These are phyloP conservation scores for Papilio polytes DNA, from an alignment of 1,140 invertebrate genomes.

Conservation along the genomic window DNA sequence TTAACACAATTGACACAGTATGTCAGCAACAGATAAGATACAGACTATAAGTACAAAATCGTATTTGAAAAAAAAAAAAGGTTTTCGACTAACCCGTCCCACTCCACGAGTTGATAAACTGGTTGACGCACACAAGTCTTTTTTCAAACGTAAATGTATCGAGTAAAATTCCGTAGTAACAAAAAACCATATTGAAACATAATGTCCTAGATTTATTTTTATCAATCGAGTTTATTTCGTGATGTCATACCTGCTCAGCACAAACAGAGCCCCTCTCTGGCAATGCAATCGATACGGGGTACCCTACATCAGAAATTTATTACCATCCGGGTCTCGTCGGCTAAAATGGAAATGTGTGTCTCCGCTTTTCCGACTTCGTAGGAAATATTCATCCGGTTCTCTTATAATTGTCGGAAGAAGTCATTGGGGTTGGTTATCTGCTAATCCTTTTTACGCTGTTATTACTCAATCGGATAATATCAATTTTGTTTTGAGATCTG, in stretches of 20 bases:
- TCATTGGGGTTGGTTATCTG: slow-evolving; percentile 13
- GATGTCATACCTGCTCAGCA: slow-evolving; percentile 69
- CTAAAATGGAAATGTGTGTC: slow-evolving; percentile 63
- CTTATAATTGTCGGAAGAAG: slow-evolving; percentile 3
- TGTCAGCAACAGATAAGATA: background rate
- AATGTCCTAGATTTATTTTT: background rate
- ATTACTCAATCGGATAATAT: background rate
- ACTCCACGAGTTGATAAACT: background rate
- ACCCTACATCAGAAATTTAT: slow-evolving; percentile 77
- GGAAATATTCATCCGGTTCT: slow-evolving; percentile 25
- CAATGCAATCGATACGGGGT: slow-evolving; percentile 68
- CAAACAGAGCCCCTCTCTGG: slow-evolving; percentile 65
- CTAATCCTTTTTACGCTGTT: background rate
- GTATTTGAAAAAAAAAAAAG: too few species aligned
- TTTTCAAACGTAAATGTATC: background rate
- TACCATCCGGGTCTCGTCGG: slow-evolving; percentile 57
- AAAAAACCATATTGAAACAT: background rate
- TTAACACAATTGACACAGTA: background rate
- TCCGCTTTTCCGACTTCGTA: slow-evolving; percentile 24
- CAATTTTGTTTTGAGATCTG: too few species aligned
- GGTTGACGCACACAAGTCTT: too few species aligned
- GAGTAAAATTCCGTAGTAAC: background rate
- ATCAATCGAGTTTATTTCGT: slow-evolving; percentile 53
- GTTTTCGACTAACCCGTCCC: too few species aligned
- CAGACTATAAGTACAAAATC: too few species aligned